phyloP scores from a whole-genome alignment of 2,797 vertebrate species.

The Mormyrus hasselquistii region DNA sequence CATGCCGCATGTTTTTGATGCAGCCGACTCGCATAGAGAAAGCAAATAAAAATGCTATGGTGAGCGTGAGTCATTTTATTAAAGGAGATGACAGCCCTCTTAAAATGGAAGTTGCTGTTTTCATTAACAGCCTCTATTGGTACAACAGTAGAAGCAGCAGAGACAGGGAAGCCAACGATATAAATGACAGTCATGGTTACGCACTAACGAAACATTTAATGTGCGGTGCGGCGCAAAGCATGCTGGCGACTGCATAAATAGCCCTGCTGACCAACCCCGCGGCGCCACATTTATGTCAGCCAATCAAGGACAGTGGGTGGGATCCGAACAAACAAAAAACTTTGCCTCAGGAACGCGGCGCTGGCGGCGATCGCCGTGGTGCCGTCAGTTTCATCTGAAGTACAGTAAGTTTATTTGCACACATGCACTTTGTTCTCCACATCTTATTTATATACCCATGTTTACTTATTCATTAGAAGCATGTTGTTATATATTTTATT shows the following conservation, averaged over 20 bases:
- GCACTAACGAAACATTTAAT: not conserved
- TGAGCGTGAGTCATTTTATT: not conserved
- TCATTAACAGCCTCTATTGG: not conserved
- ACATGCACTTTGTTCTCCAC: not conserved
- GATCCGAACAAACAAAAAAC: not conserved
- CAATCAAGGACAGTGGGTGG: not conserved
- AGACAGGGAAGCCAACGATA: not conserved
- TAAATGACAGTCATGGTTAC: not conserved
- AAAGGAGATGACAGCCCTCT: not conserved
- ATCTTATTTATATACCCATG: not conserved
- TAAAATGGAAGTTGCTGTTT: not conserved
- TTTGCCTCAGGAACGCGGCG: not conserved
- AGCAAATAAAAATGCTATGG: not conserved
- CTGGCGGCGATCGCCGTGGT: not conserved
- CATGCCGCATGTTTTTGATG: not conserved
- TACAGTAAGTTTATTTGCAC: not conserved
- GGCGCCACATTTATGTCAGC: not conserved
- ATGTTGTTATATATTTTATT: not conserved
- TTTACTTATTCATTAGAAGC: not conserved
- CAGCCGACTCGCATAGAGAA: not conserved
- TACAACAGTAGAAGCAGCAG: not conserved
- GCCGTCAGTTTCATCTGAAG: not conserved
- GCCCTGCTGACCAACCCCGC: not conserved
- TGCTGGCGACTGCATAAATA: not conserved
- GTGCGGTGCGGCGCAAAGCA: not conserved